Base-by-base conservation (phyloP, 2,113 vertebrate species). In the Daphoenositta chrysoptera region DNA sequence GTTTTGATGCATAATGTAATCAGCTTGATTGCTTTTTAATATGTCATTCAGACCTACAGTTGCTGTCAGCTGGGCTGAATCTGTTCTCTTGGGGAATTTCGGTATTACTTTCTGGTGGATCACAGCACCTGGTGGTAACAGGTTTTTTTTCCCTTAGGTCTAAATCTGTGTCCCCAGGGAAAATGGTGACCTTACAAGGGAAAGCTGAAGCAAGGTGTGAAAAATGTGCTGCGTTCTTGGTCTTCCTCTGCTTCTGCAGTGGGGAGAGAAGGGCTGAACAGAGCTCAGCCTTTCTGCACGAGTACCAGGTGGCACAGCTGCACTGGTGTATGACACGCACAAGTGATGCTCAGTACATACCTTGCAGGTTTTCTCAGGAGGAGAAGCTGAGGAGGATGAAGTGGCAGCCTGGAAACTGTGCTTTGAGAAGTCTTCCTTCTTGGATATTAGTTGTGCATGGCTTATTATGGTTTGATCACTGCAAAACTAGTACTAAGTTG, bases 11-110 rank as follows among this genome's bases (percentile, higher is more conserved):
- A 94, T 97, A 94, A 95, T 97, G 94, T 90, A 96, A 96, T 97
- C 95, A 96, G 72, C 94, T 81, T 95, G 94, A 96, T 97, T 95
- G 96, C 96, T 94, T 95, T 94, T 94, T 92, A 95, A 89, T 96
- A 66, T 93, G 87, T 82, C 87, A 82, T 92, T 95, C 81, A 95
- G 87, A 84, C 60, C 80, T 71, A 33, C 77, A 76, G 77, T 96
- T 93, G 70, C 91, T 89, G 81, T 91, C 93, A 95, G 88, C 79
- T 94, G 86, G 75, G 72, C 72, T 93, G 19, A 73, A 56, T 77
- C 40, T 86, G 27, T 75, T 96, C 56, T 72, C 88, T 51, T 63
- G 83, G 71, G 72, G 72, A 86, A 81, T 95, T 88, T 92, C 90
- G 45, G 51, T 44, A 18, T 47, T 58, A 7, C 28, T 48, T 83